Base-by-base conservation (phyloP, 1,140 invertebrate genomes). In the Alviniconcha marisindica region DNA sequence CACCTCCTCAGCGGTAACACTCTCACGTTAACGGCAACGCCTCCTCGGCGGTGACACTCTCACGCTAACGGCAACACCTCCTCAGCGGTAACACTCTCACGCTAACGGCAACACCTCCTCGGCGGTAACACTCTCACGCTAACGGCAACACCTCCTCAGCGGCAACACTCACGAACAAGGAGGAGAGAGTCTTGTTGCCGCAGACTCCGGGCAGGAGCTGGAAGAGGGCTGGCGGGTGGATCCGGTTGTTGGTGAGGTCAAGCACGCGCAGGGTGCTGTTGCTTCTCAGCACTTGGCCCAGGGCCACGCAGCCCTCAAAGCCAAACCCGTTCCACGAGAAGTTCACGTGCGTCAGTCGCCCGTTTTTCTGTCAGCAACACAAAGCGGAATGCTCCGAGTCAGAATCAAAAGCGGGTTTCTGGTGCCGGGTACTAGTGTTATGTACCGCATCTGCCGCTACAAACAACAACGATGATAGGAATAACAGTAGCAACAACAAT, bases 251-350 rank as follows among this genome's bases (percentile, higher is more conserved):
- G 2, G 87, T 60, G 0, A 92, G 18, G 71, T 92, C 88, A 21
- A 92, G 79, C 4, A 83, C 66, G 7, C 73, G 48, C 31, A 92
- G 81, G 3, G 82, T 88, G 15, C 81, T 87, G 84, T 92, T 92
- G 10, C 82, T 42, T 18, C 80, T 56, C 33, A 92, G 76, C 3
- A 84, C 79, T n/a, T 86, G 78, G 0, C 66, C 86, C 73, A 91
- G 31, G 2, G 91, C 91, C 10, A 86, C 83, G 60, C 87, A 84
- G 0, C 91, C 91, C 54, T 91, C 91, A 81, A 83, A 90, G 2
- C 87, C 90, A 78, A 92, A 91, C 0, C 91, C 91, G 79, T 92
- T 92, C 89, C 90, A 91, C 0, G 90, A 74, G 33, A 91, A 48
- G 31, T 90, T 80, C 15, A 92, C 36, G 0, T 76, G 84, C 21